Percentiles rank a stretch among this genome's conserved stretches.
Conservation (phyloP, 2,797 vertebrate genomes). For the Crocodylus rhombifer region DNA sequence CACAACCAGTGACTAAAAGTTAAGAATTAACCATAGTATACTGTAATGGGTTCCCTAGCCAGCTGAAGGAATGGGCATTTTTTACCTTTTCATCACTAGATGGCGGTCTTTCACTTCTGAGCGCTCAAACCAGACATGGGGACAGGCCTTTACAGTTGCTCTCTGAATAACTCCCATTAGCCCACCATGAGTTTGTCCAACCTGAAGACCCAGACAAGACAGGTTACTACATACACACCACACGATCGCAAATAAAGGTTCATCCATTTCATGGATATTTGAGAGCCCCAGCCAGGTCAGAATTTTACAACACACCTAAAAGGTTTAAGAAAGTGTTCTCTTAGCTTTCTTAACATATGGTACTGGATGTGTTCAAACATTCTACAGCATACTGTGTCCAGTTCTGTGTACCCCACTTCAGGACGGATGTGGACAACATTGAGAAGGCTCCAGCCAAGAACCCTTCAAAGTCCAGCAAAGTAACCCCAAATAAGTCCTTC, state of each 20-base stretch:
- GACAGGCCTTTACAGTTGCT: conserved; percentile 92
- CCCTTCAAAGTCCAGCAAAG: too few relatives aligned
- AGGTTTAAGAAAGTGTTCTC: too few relatives aligned
- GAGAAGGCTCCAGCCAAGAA: too few relatives aligned
- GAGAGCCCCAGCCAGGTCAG: neutral
- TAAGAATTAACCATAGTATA: too few relatives aligned
- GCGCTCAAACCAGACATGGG: conserved; percentile 97
- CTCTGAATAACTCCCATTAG: conserved; percentile 94
- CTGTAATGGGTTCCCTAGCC: neutral
- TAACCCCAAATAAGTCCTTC: too few relatives aligned
- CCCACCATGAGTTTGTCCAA: conserved; percentile 94
- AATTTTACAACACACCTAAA: neutral
- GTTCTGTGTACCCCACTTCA: too few relatives aligned
- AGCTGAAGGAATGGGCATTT: neutral
- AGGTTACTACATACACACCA: neutral
- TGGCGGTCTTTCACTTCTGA: conserved; percentile 95
- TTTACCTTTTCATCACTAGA: conserved; percentile 92
- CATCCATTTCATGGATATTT: neutral
- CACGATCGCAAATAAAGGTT: neutral
- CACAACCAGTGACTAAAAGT: neutral
- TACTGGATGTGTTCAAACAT: neutral
- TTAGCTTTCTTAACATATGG: too few relatives aligned
- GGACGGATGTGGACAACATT: too few relatives aligned
- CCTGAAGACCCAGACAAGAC: conserved; percentile 79
- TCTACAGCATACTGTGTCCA: neutral